Base-by-base conservation (phyloP, 92 coral and sea anemone genomes). In the Plumapathes pennacea region DNA sequence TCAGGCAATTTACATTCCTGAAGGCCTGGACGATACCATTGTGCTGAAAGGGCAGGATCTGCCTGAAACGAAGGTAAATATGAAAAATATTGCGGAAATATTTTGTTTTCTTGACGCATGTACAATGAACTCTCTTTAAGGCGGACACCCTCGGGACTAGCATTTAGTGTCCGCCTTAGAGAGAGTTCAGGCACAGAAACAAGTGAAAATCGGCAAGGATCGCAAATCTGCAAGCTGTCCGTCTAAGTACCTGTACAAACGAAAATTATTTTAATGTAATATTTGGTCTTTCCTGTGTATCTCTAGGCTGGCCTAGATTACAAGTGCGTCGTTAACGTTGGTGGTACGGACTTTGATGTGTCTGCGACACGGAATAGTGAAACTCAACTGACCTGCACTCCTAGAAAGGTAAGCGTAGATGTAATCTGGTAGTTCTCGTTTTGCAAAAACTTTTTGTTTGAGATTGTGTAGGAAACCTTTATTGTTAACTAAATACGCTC, bases 11-110 rank as follows among this genome's bases (percentile, higher is more conserved):
- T 67, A 53, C 31, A 54, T 85, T 39, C 88, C 94, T 27, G 72
- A 58, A 27, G 50, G 32, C 2, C 46, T 85, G 6, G 18, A 60
- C 1, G 58, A 71, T 7, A 17, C 38, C 25, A 23, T 80, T 32
- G 32, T 38, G 3, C 43, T 85, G 14, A 38, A 78, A 47, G 85
- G 80, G 26, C 32, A 50, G 27, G 45, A 81, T 53, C 76, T 85
- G 10, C 94, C 94, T 30, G 29, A 2, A 6, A 5, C 32, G 27
- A 69, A 81, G 88, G 94, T 85, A 54, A 50, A 44, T 21, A n/a
- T n/a, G n/a, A n/a, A n/a, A n/a, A n/a, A n/a, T n/a, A n/a, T n/a
- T n/a, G n/a, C n/a, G n/a, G n/a, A n/a, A n/a, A n/a, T n/a, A n/a
- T n/a, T n/a, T n/a, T n/a, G n/a, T n/a, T n/a, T n/a, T n/a, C n/a